Evolutionary conservation across 2,888 invertebrate species (phyloP), one percentile per base, ranked within the genome.

Genomic region (Diarsia brunnea): DNA sequence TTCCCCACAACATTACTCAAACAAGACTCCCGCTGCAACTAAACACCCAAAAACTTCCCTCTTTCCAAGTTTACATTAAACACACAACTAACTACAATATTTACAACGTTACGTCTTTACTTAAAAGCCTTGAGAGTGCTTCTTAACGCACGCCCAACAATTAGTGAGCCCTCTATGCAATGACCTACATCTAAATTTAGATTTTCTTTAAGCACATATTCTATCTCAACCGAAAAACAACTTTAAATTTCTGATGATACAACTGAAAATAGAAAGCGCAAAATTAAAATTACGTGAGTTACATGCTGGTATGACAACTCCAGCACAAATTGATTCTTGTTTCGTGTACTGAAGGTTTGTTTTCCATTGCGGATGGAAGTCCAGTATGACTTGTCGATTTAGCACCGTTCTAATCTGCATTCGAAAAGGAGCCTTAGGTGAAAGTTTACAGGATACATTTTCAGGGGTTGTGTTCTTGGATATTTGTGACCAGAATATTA

Each of bases 151-250:
- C 90, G 88, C 89, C 86, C 87, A 85, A 90, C 92, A 92, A 93
- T 92, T 92, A 92, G 89, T 85, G 82, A 85, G 84, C 85, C 85
- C 89, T 88, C 87, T 88, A 90, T 90, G 89, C 90, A 89, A 88
- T 89, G 91, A 90, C 92, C 91, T 90, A 92, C 85, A 91, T 92
- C 89, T 90, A 90, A 91, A 89, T 91, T 91, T 92, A 92, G 90
- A 90, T 87, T 88, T 88, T 86, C 74, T 87, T 69, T 47, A 80
- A 83, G 69, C 75, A 73, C 78, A 68, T 66, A 53, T 79, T 49
- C 24, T 0, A 12, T 1, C 0, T 1, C 73, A 82, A 51, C 16
- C 24, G 0, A 78, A 80, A 64, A 38, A 14, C 11, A 78, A 83
- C 79, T 68, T 71, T 73, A 72, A 71, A 63, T 0, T 0, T 19